Percentiles rank a stretch among this genome's conserved stretches.
Conservation (phyloP, 2,113 vertebrate genomes). For the Daphoenositta chrysoptera region DNA sequence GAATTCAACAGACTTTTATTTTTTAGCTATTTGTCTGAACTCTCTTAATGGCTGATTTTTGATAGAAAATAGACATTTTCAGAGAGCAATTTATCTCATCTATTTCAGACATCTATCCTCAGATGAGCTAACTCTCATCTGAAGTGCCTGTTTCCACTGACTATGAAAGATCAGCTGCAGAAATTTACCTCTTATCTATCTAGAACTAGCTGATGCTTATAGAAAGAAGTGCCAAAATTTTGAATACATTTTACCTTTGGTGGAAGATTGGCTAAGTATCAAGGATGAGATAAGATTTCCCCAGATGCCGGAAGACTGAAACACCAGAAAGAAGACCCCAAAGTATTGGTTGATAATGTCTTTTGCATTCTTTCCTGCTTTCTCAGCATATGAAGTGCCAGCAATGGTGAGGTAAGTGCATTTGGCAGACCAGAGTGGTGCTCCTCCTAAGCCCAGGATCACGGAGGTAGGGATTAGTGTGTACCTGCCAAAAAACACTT, state of each 20-base stretch:
- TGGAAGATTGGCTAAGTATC: constrained; percentile 80
- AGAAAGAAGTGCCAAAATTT: background rate
- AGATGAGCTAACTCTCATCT: background rate
- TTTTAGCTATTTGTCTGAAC: background rate
- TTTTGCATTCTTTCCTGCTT: constrained; percentile 66
- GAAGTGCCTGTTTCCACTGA: background rate
- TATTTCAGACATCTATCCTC: background rate
- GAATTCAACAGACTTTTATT: background rate
- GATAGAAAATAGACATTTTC: background rate
- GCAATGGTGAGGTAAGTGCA: constrained; percentile 87
- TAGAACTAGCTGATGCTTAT: background rate
- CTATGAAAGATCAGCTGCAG: background rate
- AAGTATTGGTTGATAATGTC: constrained; percentile 91
- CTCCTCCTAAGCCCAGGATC: constrained; percentile 89
- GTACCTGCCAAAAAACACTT: constrained; percentile 75
- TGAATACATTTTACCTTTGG: constrained; percentile 70
- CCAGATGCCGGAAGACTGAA: constrained; percentile 90
- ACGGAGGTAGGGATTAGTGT: constrained; percentile 88
- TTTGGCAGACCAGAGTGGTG: constrained; percentile 93
- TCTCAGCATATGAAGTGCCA: constrained; percentile 73
- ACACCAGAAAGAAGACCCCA: constrained; percentile 93
- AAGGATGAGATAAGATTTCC: constrained; percentile 96
- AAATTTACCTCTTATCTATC: background rate
- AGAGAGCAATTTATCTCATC: background rate
- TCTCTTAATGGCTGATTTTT: background rate